These are phyloP conservation scores for Delichon dasypus DNA, from an alignment of 2,797 vertebrate species.

Conservation along the genomic window DNA sequence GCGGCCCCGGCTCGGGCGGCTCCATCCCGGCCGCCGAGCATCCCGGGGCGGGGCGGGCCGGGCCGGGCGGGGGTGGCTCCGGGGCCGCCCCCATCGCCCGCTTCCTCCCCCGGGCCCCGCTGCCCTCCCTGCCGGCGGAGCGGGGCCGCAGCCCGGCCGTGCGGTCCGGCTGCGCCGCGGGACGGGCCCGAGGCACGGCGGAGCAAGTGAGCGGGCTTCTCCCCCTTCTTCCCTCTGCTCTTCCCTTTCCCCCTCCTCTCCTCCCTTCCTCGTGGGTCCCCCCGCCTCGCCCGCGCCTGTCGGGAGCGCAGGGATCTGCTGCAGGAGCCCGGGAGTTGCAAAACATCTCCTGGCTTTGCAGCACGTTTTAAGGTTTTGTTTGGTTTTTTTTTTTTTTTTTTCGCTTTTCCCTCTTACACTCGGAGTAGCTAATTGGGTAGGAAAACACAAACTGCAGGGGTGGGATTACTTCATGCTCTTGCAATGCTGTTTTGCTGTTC, in stretches of 20 bases:
- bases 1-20: background rate
- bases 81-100: background rate
- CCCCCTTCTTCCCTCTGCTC: background rate
- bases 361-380: background rate
- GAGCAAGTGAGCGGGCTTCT: background rate
- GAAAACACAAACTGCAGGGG: slow-evolving; percentile 19
- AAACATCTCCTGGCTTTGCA: background rate
- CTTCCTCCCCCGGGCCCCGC: background rate
- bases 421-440: slow-evolving; percentile 31
- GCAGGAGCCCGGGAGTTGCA: background rate
- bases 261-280: no score
- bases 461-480: slow-evolving; percentile 63
- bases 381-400: background rate
- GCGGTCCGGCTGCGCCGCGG: background rate
- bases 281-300: background rate
- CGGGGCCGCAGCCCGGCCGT: background rate
- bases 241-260: background rate
- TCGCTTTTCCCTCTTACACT: background rate
- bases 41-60: background rate
- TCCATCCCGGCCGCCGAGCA: background rate
- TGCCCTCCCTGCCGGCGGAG: background rate
- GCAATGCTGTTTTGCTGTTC: slow-evolving; percentile 58
- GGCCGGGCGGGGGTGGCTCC: background rate
- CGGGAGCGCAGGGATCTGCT: background rate
- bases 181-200: background rate